Conservation (phyloP, 2,888 invertebrate genomes). For the Tineola bisselliella region DNA sequence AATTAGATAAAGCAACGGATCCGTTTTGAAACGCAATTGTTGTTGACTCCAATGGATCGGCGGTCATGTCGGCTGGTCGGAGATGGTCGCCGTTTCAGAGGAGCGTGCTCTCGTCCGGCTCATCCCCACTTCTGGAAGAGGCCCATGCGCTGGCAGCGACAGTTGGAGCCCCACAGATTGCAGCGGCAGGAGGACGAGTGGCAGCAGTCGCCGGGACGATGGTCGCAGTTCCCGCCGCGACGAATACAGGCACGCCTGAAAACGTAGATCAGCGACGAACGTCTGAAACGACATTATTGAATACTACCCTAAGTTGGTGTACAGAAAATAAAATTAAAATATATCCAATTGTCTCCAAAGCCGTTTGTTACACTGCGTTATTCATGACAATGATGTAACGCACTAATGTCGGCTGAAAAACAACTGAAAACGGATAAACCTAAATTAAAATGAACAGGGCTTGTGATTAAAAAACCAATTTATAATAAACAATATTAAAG, state of each 20-base stretch:
- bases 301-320: constrained; percentile 50
- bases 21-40: constrained; percentile 46
- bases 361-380: background rate
- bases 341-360: background rate
- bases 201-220: constrained; percentile 86
- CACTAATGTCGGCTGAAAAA: background rate
- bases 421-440: background rate
- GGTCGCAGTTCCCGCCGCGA: constrained; percentile 85
- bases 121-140: constrained; percentile 89
- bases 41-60: constrained; percentile 50
- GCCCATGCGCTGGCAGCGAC: constrained; percentile 87
- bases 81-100: constrained; percentile 49
- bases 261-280: constrained; percentile 86
- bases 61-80: constrained; percentile 52
- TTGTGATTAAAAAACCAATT: background rate
- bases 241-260: constrained; percentile 85
- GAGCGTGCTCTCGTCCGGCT: constrained; percentile 24
- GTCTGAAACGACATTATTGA: constrained; percentile 75
- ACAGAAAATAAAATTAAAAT: background rate
- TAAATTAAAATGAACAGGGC: background rate
- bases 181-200: constrained; percentile 86
- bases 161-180: constrained; percentile 90
- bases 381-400: background rate
- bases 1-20: constrained; percentile 41
- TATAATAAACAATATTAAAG: background rate